Evolutionary conservation across 2,113 vertebrate genomes (phyloP), one percentile per base, ranked within the genome.

Genomic region (Peromyscus maniculatus): DNA sequence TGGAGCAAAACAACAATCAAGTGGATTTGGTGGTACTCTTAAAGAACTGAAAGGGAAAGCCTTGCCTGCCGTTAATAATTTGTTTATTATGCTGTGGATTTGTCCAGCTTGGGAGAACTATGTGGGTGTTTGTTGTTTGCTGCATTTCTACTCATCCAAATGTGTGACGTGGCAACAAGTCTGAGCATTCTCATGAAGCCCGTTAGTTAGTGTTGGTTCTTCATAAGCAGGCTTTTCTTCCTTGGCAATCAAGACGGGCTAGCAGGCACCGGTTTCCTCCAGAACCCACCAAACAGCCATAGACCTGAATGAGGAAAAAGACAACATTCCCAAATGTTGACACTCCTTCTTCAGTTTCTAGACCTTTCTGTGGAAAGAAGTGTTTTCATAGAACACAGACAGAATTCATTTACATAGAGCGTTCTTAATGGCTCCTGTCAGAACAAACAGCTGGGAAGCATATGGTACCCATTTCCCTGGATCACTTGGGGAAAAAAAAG

Each of bases 381-480:
- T 99, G 98, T 99, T 99, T 99, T 99, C 96, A 91, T 98, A 98
- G 98, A 98, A 98, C 98, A 98, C 98, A 98, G 98, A 98, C 98
- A 99, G 98, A 99, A 99, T 98, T 98, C 94, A 98, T 99, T 99
- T 99, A 98, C 98, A 98, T 98, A 98, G 97, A 98, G 98, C 90
- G 55, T 96, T 98, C 98, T 98, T 99, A 99, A 99, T 98, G 98
- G 98, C 98, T 98, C 98, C 98, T 98, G 98, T 99, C 98, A 99
- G 98, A 98, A 96, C 93, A 97, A 99, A 98, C 99, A 99, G 99
- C 99, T 99, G 99, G 98, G 96, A 98, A 99, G 98, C 99, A 99
- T 99, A 98, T 99, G 99, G 99, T 98, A 99, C 99, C 98, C 99
- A 99, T 99, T 99, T 98, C 98, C 98, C 98, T 98, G 97, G 99